Conservation (phyloP, 2,797 vertebrate genomes). For the Malacoctenus gilli region DNA sequence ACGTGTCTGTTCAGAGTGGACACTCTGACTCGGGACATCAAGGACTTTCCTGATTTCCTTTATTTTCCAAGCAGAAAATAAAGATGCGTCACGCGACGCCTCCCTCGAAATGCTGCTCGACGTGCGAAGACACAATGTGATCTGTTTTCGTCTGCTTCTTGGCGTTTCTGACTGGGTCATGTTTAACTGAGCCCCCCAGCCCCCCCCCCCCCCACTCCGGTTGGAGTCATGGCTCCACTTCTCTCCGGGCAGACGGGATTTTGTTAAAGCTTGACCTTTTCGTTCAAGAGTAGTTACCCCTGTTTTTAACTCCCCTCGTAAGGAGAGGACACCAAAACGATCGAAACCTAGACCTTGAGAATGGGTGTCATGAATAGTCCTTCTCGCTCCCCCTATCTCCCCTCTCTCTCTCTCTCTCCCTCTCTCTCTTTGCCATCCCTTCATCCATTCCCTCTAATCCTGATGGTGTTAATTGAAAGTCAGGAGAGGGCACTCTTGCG, state of each 20-base stretch:
- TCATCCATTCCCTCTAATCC: slow-evolving; percentile 76
- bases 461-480: slow-evolving; percentile 87
- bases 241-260: background rate
- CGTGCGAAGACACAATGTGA: too few species aligned
- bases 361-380: slow-evolving; percentile 59
- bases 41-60: slow-evolving; percentile 34
- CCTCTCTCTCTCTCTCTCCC: slow-evolving; percentile 20
- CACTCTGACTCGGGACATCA: slow-evolving; percentile 8
- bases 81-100: too few species aligned
- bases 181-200: too few species aligned
- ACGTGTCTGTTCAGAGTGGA: slow-evolving; percentile 48
- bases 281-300: background rate
- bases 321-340: slow-evolving; percentile 42
- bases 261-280: background rate
- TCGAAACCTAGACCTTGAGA: slow-evolving; percentile 62
- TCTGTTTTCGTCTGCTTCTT: too few species aligned
- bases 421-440: slow-evolving; percentile 50
- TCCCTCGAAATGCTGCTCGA: too few species aligned
- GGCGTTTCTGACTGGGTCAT: too few species aligned
- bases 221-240: background rate
- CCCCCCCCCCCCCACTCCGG: too few species aligned
- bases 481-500: slow-evolving; percentile 85
- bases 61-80: slow-evolving; percentile 14
- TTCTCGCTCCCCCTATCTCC: slow-evolving; percentile 46
- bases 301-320: slow-evolving; percentile 21